Evolutionary conservation across 2,888 invertebrate genomes (phyloP).

Genomic region (Eupithecia pulchellata): DNA sequence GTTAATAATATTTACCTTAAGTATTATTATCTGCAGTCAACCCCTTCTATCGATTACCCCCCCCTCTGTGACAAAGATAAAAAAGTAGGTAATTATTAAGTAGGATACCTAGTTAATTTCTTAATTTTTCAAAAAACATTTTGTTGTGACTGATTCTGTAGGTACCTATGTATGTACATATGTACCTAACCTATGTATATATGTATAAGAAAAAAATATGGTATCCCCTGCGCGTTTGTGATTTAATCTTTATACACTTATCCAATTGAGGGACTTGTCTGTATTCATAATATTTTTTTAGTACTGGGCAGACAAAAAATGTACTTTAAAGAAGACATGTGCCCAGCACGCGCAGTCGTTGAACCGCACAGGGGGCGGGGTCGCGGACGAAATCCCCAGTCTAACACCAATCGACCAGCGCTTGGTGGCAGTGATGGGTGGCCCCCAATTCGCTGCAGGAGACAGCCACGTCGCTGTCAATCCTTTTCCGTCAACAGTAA

Average conservation of each 20-base stretch:
- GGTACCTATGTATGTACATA: no score
- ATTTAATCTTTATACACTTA: conserved; percentile 6
- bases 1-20: background rate
- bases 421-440: conserved; percentile 23
- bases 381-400: background rate
- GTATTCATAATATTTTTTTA: conserved; percentile 20
- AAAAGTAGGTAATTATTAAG: no score
- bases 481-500: conserved; percentile 5
- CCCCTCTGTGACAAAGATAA: conserved; percentile 6
- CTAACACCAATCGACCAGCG: conserved; percentile 17
- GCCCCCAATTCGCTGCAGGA: background rate
- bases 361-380: conserved; percentile 17
- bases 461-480: conserved; percentile 1
- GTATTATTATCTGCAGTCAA: background rate
- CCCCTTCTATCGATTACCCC: conserved; percentile 6
- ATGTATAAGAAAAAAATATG: no score
- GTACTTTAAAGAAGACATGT: conserved; percentile 20
- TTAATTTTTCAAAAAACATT: no score
- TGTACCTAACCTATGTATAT: no score
- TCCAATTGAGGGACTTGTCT: conserved; percentile 6
- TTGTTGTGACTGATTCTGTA: no score
- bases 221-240: background rate
- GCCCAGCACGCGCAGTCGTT: conserved; percentile 6
- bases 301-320: conserved; percentile 29
- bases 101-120: no score